Evolutionary conservation across 2,113 vertebrate genomes (phyloP).

Genomic region (Tonatia bakeri): DNA sequence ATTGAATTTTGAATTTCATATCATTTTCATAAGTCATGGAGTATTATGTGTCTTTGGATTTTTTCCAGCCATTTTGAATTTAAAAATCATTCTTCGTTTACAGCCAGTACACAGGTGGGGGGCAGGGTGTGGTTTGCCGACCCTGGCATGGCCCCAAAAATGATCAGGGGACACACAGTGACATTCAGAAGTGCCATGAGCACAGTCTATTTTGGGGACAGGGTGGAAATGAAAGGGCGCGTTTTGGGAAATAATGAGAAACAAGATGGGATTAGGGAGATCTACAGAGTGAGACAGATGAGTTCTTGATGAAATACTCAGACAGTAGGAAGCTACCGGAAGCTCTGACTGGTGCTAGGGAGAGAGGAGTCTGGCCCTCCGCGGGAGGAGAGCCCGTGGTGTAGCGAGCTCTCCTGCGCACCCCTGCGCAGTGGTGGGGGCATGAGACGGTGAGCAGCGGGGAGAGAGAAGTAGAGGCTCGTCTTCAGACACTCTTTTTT

Average conservation of each 20-base stretch:
- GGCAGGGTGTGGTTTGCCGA: background rate
- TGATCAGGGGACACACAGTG: background rate
- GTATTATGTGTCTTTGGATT: background rate
- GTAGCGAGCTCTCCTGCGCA: background rate
- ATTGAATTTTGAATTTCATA: background rate
- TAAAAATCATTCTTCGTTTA: background rate
- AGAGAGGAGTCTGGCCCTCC: background rate
- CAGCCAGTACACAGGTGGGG: background rate
- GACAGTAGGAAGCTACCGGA: background rate
- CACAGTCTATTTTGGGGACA: background rate
- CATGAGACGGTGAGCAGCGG: accelerated
- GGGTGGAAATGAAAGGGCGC: background rate
- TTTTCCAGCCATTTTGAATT: background rate
- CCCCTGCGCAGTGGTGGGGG: background rate
- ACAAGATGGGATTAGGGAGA: background rate
- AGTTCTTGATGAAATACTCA: background rate
- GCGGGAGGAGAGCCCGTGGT: background rate
- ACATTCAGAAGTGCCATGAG: background rate
- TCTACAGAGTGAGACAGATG: background rate
- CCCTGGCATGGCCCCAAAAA: background rate
- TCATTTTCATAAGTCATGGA: background rate
- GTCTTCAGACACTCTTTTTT: background rate
- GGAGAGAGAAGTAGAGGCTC: background rate
- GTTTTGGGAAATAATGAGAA: background rate
- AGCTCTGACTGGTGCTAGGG: background rate